Evolutionary conservation across 64 coral and sea anemone species (phyloP).

Genomic region (Trachythela sp.): DNA sequence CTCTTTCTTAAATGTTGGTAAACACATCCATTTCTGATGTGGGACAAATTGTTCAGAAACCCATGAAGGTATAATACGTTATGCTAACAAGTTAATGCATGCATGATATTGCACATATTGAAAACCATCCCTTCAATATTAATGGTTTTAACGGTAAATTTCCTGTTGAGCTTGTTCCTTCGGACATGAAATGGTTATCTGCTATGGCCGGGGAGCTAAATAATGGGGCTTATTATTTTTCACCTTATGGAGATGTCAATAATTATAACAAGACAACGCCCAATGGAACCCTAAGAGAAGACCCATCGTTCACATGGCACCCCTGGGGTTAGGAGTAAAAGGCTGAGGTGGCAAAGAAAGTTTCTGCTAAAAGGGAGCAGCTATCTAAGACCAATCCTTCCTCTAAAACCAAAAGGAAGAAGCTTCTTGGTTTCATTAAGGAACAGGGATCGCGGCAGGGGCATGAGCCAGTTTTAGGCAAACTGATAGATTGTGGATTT

Average conservation of each 20-base stretch:
- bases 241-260: background rate
- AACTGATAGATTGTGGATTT: background rate
- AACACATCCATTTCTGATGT: slow-evolving; percentile 41
- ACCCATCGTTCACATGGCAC: background rate
- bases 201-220: slow-evolving; percentile 49
- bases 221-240: slow-evolving; percentile 55
- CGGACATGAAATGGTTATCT: slow-evolving; percentile 66
- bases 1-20: slow-evolving; percentile 53
- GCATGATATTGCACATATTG: slow-evolving; percentile 43
- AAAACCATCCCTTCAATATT: slow-evolving; percentile 28
- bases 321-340: background rate
- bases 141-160: slow-evolving; percentile 41
- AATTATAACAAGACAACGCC: background rate
- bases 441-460: background rate
- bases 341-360: background rate
- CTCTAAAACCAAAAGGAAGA: background rate
- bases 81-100: slow-evolving; percentile 48
- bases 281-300: background rate
- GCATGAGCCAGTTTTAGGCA: background rate
- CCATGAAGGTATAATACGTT: slow-evolving; percentile 51
- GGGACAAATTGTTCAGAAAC: slow-evolving; percentile 61
- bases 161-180: slow-evolving; percentile 27
- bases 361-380: background rate
- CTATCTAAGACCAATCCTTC: background rate
- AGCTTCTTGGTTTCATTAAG: background rate